Evolutionary conservation across 2,113 vertebrate genomes (phyloP).

Genomic region (Daboia siamensis): DNA sequence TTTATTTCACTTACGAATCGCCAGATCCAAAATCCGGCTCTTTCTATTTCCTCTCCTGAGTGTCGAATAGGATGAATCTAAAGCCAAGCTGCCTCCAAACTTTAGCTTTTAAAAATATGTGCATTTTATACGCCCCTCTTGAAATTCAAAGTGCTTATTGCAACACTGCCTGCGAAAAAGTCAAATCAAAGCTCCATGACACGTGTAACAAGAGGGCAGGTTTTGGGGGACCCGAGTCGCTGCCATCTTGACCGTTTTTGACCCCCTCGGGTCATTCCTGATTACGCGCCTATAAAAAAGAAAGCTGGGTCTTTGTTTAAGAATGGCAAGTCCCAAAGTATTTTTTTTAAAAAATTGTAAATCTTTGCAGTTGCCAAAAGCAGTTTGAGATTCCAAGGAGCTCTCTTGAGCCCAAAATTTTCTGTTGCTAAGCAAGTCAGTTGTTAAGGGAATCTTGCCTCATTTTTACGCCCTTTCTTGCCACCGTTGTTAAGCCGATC

Average conservation of each 20-base stretch:
- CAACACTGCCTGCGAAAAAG: neutral
- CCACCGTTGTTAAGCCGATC: neutral
- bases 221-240: neutral
- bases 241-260: neutral
- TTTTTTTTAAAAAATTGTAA: neutral
- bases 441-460: neutral
- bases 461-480: neutral
- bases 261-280: neutral
- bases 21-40: neutral
- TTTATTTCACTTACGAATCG: neutral
- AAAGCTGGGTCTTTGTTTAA: neutral
- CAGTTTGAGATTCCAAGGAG: neutral
- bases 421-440: neutral
- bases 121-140: neutral
- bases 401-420: neutral
- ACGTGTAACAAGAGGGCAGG: too few species aligned
- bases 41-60: neutral
- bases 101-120: neutral
- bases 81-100: neutral
- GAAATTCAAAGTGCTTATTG: too few species aligned
- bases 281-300: neutral
- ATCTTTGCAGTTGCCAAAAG: neutral
- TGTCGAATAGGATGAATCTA: neutral
- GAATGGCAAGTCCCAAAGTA: neutral
- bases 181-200: neutral